Evolutionary conservation across 2,888 invertebrate genomes (phyloP), one percentile per base, ranked within the genome.

Genomic region (Volucella bombylans): DNA sequence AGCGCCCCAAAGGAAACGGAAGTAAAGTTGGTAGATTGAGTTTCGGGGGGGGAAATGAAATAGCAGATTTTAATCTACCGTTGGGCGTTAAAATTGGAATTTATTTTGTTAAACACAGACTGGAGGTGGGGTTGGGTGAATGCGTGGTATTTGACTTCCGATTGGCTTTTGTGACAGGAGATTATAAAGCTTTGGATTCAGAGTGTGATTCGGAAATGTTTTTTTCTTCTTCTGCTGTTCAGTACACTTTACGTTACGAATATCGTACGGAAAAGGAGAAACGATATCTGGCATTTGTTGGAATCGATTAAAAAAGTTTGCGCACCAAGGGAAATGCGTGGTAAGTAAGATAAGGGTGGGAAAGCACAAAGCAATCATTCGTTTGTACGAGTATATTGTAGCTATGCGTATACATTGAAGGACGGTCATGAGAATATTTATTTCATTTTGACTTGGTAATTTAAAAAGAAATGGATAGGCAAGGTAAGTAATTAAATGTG

Each of bases 21-120:
- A 80, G 74, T 67, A 54, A 18, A 68, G 67, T 72, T 54, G 82
- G 79, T 64, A 74, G 81, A 76, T 85, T 81, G 71, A 50, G 61
- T 50, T 82, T 47, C 23, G n/a, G n/a, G 23, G 61, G 57, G 65
- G 83, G 81, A 74, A 81, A 85, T 85, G 76, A 65, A 81, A 76
- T 57, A 71, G 83, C 74, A 54, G 81, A 85, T 85, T 81, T 55
- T 54, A 71, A 85, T 85, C 83, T 76, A 76, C 39, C 71, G 62
- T 23, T 67, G 71, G 83, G 83, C 83, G 83, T 85, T 85, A 81
- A 81, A 85, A 85, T 81, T 85, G 81, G 67, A 85, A 81, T 81
- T 85, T 85, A 81, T 85, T 85, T 85, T 71, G 81, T 74, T 81
- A 72, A 81, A 81, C 71, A 81, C 38, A 52, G 79, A 41, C 50